Conservation (phyloP, 2,797 vertebrate genomes). For the Sebastes aleutianus region DNA sequence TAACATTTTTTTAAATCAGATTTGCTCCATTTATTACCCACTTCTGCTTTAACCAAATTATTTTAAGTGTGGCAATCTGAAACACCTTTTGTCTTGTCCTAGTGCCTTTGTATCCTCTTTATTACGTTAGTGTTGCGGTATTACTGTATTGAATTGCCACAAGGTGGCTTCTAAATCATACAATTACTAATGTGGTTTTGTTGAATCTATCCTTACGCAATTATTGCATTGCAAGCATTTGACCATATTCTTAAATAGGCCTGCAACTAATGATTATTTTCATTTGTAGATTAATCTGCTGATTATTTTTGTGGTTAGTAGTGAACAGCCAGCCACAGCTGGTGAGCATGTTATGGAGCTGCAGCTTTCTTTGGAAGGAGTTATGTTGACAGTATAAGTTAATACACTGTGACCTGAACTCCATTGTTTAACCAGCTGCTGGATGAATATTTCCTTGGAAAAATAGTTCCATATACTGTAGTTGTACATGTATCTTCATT, state of each 20-base stretch:
- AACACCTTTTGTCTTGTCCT: not conserved
- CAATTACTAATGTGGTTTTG: not conserved
- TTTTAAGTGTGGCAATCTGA: not conserved
- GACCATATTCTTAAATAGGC: not conserved
- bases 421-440: not conserved
- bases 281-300: not conserved
- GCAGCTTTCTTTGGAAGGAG: not conserved
- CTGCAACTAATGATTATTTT: not conserved
- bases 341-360: not conserved
- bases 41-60: not conserved
- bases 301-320: not conserved
- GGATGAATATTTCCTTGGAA: not conserved
- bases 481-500: not conserved
- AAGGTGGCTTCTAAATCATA: no score
- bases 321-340: not conserved
- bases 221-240: not conserved
- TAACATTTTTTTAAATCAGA: no score
- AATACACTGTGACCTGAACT: not conserved
- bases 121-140: not conserved
- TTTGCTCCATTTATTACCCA: no score
- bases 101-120: not conserved
- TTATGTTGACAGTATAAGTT: not conserved
- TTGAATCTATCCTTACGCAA: not conserved
- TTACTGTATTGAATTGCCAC: not conserved
- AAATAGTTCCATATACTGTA: not conserved